Evolutionary conservation across 2,888 invertebrate genomes (phyloP).

Genomic region (Hypercompe scribonia): DNA sequence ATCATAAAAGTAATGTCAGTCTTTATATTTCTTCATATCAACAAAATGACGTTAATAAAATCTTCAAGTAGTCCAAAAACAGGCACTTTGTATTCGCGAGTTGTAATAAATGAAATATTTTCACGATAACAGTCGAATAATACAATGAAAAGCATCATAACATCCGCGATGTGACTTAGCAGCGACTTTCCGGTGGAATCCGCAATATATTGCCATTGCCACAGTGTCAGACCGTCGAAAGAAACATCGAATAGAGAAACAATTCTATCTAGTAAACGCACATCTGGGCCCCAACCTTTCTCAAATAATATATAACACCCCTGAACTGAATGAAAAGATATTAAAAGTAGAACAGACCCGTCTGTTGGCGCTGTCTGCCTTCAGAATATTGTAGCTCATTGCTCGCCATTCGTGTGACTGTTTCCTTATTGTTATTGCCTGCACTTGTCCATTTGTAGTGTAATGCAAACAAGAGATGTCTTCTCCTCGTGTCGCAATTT

Average conservation of each 20-base stretch:
- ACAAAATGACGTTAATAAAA: slow-evolving; percentile 56
- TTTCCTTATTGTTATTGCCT: slow-evolving; percentile 19
- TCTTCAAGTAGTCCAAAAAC: slow-evolving; percentile 48
- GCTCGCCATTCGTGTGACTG: slow-evolving; percentile 10
- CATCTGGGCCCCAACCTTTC: slow-evolving; percentile 48
- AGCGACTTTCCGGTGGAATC: slow-evolving; percentile 45
- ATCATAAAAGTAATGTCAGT: slow-evolving; percentile 29
- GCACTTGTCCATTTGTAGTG: slow-evolving; percentile 9
- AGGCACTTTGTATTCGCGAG: slow-evolving; percentile 56
- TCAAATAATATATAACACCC: slow-evolving; percentile 37
- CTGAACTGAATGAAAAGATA: slow-evolving; percentile 26
- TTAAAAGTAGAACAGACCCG: slow-evolving; percentile 24
- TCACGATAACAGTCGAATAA: slow-evolving; percentile 59
- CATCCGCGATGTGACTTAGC: slow-evolving; percentile 40
- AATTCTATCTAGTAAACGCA: slow-evolving; percentile 49
- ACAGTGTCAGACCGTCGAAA: slow-evolving; percentile 41
- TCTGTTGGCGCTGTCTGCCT: slow-evolving; percentile 19
- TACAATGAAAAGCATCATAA: slow-evolving; percentile 60
- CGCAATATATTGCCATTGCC: slow-evolving; percentile 43
- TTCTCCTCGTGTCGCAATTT: background rate
- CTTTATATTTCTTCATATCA: slow-evolving; percentile 34
- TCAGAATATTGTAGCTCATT: slow-evolving; percentile 13
- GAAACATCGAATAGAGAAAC: slow-evolving; percentile 46
- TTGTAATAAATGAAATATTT: slow-evolving; percentile 59
- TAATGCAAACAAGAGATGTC: slow-evolving; percentile 7